Conservation (phyloP, 2,113 vertebrate species). For the Bubo blakistoni region DNA sequence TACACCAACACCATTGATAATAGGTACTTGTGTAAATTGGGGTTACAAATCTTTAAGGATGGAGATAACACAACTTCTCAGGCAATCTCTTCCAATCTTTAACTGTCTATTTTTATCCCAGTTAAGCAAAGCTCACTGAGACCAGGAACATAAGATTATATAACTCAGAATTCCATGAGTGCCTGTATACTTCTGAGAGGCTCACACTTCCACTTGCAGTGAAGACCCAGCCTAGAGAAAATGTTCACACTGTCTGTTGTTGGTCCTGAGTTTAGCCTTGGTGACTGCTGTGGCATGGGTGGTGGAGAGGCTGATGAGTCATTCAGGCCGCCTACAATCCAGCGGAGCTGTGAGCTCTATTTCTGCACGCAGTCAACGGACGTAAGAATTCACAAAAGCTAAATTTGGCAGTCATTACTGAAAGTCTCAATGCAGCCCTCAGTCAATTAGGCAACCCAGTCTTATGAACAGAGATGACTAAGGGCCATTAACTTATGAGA, state of each 20-base stretch:
- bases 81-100: background rate
- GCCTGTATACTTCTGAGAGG: background rate
- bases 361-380: background rate
- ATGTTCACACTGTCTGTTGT: background rate
- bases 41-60: background rate
- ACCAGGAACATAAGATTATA: background rate
- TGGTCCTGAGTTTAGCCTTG: background rate
- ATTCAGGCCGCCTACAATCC: background rate
- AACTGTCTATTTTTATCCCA: background rate
- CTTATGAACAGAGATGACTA: background rate
- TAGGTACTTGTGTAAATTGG: background rate
- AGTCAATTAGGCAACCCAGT: background rate
- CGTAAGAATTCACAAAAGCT: background rate
- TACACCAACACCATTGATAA: background rate
- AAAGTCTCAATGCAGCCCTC: background rate
- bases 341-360: background rate
- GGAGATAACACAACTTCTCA: background rate
- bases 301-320: background rate
- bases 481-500: background rate
- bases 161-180: background rate
- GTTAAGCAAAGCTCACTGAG: background rate
- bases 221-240: background rate
- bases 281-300: background rate
- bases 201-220: background rate
- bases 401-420: slow-evolving; percentile 3